A percentile compares a stretch with the other conserved stretches of the same genome.
phyloP scores from a whole-genome alignment of 1,140 invertebrate species.

The Streblospio benedicti region DNA sequence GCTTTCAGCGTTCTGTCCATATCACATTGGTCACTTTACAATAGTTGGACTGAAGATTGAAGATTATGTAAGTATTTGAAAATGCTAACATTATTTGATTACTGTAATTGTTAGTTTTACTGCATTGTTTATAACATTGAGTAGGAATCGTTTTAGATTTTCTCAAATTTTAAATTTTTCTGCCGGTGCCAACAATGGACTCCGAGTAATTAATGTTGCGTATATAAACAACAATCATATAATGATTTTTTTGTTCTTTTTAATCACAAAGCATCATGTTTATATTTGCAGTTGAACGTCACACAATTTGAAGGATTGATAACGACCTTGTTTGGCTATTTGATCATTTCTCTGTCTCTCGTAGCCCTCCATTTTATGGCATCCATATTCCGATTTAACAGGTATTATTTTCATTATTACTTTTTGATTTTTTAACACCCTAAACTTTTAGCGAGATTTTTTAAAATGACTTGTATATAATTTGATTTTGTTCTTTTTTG shows the following conservation, averaged over 20 bases:
- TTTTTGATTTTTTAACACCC: no score
- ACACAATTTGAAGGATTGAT: constrained; percentile 86
- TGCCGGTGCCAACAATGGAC: no score
- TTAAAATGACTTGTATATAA: no score
- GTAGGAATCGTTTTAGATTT: background rate
- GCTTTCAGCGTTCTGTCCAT: constrained; percentile 87
- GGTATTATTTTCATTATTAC: no score
- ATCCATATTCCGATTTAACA: constrained; percentile 62
- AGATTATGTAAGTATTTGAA: constrained; percentile 49
- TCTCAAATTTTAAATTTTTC: no score
- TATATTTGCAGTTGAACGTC: constrained; percentile 52
- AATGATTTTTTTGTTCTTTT: no score
- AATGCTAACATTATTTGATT: background rate
- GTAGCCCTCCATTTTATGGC: constrained; percentile 69
- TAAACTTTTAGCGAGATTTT: no score
- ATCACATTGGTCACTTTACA: constrained; percentile 83
- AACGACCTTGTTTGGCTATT: constrained; percentile 84
- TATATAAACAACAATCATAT: no score
- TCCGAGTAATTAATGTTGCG: no score
- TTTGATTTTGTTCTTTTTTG: no score
- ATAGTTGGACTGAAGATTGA: constrained; percentile 67
- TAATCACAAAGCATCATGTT: no score
- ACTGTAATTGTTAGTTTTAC: background rate
- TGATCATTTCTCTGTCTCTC: constrained; percentile 74
- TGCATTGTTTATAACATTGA: background rate